Conservation (phyloP, 2,888 invertebrate genomes). For the Leucophora obtusa region DNA sequence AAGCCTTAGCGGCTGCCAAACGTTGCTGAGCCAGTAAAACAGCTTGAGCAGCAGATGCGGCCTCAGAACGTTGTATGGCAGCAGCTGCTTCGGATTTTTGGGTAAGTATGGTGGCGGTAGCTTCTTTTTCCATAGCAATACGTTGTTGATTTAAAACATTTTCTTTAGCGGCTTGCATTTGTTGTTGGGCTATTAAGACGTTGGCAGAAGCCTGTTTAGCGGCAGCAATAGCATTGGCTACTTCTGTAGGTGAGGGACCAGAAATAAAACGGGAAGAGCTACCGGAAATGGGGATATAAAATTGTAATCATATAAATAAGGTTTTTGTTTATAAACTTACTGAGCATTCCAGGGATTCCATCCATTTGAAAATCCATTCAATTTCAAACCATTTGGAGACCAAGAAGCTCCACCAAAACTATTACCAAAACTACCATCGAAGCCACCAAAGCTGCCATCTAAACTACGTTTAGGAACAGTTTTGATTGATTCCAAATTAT, state of each 20-base stretch:
- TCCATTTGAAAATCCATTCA: constrained; percentile 57
- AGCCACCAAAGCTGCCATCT: constrained; percentile 63
- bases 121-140: constrained; percentile 86
- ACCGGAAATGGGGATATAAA: not conserved
- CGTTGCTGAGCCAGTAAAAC: constrained; percentile 85
- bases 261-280: constrained; percentile 57
- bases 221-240: constrained; percentile 85
- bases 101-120: constrained; percentile 83
- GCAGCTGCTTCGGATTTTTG: constrained; percentile 85
- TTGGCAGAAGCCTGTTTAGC: constrained; percentile 87
- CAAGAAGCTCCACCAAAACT: constrained; percentile 53
- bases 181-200: constrained; percentile 85
- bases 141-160: constrained; percentile 85
- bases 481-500: constrained; percentile 18
- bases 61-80: constrained; percentile 83
- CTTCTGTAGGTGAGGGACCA: constrained; percentile 82
- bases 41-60: constrained; percentile 83
- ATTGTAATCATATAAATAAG: too few relatives aligned
- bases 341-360: constrained; percentile 68
- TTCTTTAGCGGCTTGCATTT: constrained; percentile 86
- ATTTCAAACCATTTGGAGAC: constrained; percentile 54
- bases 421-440: constrained; percentile 44
- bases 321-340: constrained; percentile 42
- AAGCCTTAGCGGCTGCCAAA: constrained; percentile 84
- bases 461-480: constrained; percentile 72